phyloP scores from a whole-genome alignment of 2,113 vertebrate species.

The Machaerirhynchus nigripectus region DNA sequence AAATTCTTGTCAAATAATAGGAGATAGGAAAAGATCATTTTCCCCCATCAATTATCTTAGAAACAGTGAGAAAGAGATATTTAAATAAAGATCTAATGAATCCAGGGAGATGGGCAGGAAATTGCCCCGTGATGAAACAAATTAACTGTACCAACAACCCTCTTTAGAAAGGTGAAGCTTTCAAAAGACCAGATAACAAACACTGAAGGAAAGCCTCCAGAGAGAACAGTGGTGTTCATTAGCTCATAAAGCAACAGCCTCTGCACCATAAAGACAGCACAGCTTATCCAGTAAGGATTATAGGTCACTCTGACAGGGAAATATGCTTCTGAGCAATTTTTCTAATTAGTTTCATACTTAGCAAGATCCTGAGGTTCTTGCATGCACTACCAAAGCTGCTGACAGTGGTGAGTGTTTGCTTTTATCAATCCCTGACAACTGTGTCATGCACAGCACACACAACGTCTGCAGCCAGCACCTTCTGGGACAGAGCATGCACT shows the following conservation, averaged over 20 bases:
- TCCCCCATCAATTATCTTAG: background rate
- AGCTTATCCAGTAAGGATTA: background rate
- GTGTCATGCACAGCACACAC: background rate
- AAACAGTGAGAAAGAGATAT: background rate
- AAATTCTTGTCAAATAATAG: background rate
- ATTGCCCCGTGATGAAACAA: background rate
- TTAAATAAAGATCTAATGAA: background rate
- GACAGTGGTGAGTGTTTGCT: background rate
- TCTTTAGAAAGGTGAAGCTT: background rate
- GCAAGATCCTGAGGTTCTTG: background rate
- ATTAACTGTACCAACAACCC: background rate
- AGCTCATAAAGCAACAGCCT: background rate
- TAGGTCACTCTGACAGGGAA: background rate
- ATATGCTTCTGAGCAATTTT: background rate
- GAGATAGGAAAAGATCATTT: background rate
- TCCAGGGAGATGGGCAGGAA: background rate
- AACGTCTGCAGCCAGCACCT: background rate
- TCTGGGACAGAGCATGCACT: background rate
- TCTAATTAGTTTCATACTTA: background rate
- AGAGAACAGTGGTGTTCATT: background rate
- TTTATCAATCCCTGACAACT: background rate
- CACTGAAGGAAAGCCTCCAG: background rate
- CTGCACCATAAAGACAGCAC: background rate
- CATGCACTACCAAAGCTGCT: background rate
- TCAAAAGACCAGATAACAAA: background rate